Evolutionary conservation across 2,888 invertebrate genomes (phyloP).

Genomic region (Plagiodera versicolora): DNA sequence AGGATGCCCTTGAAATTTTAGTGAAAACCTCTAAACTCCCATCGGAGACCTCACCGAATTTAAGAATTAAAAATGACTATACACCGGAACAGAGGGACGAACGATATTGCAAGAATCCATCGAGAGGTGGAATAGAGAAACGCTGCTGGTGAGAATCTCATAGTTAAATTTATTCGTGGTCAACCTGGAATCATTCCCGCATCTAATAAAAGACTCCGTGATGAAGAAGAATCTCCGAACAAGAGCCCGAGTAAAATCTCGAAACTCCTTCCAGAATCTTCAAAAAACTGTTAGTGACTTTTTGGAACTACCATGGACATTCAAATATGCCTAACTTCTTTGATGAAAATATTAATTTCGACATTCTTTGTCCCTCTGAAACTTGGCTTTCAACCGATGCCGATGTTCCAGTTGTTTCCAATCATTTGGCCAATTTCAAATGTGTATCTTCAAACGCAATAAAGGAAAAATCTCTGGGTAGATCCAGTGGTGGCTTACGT

Average conservation of each 20-base stretch:
- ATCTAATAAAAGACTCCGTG: not conserved
- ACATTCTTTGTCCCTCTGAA: too few species aligned
- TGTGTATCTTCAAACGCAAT: not conserved
- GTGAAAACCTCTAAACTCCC: not conserved
- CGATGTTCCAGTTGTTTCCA: not conserved
- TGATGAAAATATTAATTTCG: not conserved
- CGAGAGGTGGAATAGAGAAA: not conserved
- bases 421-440: not conserved
- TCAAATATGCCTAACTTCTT: not conserved
- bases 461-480: not conserved
- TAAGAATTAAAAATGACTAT: conserved; percentile 12
- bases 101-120: not conserved
- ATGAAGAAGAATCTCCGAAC: not conserved
- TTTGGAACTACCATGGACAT: not conserved
- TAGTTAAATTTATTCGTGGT: not conserved
- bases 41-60: not conserved
- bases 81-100: conserved; percentile 2
- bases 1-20: not conserved
- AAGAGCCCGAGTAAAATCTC: not conserved
- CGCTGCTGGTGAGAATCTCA: conserved; percentile 7
- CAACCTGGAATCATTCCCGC: not conserved
- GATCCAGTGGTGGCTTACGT: not conserved
- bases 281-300: not conserved
- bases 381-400: not conserved
- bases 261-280: not conserved